Percentiles rank a stretch among this genome's conserved stretches.
Evolutionary conservation across 2,797 vertebrate species (phyloP).

Genomic region (Bucorvus abyssinicus): DNA sequence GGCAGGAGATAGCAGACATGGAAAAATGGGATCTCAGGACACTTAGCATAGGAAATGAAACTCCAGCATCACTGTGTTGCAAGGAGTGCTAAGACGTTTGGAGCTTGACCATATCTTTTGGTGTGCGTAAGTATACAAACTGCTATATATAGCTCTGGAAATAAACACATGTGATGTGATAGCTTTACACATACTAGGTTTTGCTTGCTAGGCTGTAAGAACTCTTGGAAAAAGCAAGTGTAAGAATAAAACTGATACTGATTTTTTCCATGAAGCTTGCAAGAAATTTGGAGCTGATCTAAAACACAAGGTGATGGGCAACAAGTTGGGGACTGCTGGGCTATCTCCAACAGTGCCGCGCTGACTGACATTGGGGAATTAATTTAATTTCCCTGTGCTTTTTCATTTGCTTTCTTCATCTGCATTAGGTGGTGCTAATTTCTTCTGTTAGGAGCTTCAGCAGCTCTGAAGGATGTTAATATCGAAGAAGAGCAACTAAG

Average conservation of each 20-base stretch:
- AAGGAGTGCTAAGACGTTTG: neutral
- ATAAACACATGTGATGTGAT: conserved; percentile 2
- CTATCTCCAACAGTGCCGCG: neutral
- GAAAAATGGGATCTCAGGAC: neutral
- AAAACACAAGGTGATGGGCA: neutral
- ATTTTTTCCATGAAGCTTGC: neutral
- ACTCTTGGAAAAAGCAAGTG: neutral
- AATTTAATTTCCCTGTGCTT: neutral
- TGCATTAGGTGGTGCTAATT: neutral
- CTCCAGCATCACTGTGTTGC: neutral
- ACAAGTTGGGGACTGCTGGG: neutral
- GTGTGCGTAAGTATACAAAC: neutral
- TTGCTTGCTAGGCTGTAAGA: neutral
- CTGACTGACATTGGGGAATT: neutral
- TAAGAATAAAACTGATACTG: neutral
- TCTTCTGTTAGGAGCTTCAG: neutral
- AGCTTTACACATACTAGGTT: neutral
- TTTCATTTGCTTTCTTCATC: neutral
- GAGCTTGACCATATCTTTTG: neutral
- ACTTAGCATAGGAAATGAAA: neutral
- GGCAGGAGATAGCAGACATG: neutral
- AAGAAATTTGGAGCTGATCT: neutral
- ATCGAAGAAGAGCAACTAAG: neutral
- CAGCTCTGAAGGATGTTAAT: neutral
- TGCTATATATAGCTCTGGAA: conserved; percentile 29